Evolutionary conservation across 2,888 invertebrate genomes (phyloP), one percentile per base, ranked within the genome.

Genomic region (Bembecia ichneumoniformis): DNA sequence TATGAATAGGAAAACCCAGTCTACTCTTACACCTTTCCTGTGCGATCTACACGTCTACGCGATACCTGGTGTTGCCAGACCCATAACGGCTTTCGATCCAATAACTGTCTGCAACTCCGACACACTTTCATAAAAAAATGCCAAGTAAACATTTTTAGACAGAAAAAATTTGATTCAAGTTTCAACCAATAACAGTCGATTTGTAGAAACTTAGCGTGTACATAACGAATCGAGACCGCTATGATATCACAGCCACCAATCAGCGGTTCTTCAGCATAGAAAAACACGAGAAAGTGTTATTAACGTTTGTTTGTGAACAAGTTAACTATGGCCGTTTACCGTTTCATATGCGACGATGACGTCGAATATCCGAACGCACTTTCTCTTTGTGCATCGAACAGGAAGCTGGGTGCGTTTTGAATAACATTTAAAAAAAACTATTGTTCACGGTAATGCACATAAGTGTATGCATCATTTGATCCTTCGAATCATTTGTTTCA

Each of bases 331-430:
- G 40, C 28, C 40, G 13, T 40, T 40, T 40, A 40, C 40, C 40
- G 40, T 40, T 40, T 16, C 44, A 5, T 17, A 44, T 40, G 43
- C 15, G 16, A 44, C 58, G 55, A 58, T 58, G 54, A 57, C 57
- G 55, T 47, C 52, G 54, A 60, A 54, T 58, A 57, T 60, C 35
- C 49, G 57, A 60, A 46, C 60, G 49, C 57, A 56, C 60, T 60
- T 60, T 60, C 58, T 58, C 59, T 53, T 43, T 13, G 51, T 44
- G 16, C 35, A 35, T 3, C 34, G 14, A 47, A 14, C 47, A 40
- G 40, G 48, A 48, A 40, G 46, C 45, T 49, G 46, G 49, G 40
- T 49, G 46, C 46, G 49, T 49, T 49, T 46, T 36, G 46, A 40
- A 49, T 53, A 50, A 54, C 47, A 50, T 55, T 46, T 49, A 43